Conservation (phyloP, 2,888 invertebrate genomes). For the Anagyrus pseudococci region DNA sequence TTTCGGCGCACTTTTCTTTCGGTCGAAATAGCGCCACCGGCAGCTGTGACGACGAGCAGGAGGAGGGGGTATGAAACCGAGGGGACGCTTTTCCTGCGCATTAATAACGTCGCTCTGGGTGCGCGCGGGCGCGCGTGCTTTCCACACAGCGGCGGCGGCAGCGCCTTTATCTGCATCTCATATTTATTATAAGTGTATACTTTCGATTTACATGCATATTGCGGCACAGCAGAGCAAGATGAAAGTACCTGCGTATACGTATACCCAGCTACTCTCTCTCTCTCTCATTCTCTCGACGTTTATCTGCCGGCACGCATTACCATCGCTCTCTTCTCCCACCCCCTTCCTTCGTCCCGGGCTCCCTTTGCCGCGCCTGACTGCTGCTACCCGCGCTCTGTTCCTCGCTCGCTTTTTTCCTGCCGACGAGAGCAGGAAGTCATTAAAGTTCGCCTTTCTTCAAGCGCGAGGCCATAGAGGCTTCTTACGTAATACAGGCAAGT, state of each 20-base stretch:
- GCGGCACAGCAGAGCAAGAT: constrained; percentile 25
- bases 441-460: constrained; percentile 11
- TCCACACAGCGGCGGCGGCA: constrained; percentile 20
- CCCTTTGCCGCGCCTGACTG: neutral
- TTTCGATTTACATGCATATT: constrained; percentile 38
- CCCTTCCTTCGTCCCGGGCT: too few species aligned
- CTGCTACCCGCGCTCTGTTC: constrained; percentile 4
- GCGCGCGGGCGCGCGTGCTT: too few species aligned
- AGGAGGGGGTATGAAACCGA: too few species aligned
- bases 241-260: constrained; percentile 19
- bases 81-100: constrained; percentile 2
- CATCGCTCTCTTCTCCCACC: constrained; percentile 8
- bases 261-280: neutral
- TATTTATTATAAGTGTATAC: constrained; percentile 36
- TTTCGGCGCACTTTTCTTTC: too few species aligned
- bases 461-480: too few species aligned
- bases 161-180: constrained; percentile 34
- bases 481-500: too few species aligned
- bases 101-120: constrained; percentile 34
- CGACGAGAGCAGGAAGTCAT: constrained; percentile 19
- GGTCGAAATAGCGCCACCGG: too few species aligned
- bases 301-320: constrained; percentile 25
- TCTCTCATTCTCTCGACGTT: constrained; percentile 9
- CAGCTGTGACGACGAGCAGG: too few species aligned
- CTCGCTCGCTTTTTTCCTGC: neutral